Evolutionary conservation across 2,113 vertebrate species (phyloP).

Genomic region (Saccopteryx bilineata): DNA sequence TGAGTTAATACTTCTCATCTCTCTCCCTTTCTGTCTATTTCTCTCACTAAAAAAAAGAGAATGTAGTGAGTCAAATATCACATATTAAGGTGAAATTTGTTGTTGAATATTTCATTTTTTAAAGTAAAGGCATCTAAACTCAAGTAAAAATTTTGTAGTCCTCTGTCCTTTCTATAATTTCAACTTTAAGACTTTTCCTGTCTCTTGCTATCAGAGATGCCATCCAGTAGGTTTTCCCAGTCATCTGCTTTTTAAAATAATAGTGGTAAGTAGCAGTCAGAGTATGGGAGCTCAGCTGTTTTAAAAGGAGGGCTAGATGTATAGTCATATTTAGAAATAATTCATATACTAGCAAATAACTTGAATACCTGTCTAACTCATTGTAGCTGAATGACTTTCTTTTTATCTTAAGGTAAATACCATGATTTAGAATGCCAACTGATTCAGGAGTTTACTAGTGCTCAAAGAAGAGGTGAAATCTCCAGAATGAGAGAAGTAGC

Average conservation of each 20-base stretch:
- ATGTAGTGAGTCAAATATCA: constrained; percentile 19
- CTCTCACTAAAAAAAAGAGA: background rate
- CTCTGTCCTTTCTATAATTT: background rate
- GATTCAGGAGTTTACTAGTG: constrained; percentile 98
- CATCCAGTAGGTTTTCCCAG: background rate
- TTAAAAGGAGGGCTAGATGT: constrained; percentile 32
- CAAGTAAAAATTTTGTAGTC: background rate
- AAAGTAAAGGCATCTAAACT: background rate
- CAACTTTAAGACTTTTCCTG: background rate
- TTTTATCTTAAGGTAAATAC: constrained; percentile 94
- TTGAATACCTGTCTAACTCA: background rate
- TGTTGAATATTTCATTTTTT: background rate
- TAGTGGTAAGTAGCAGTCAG: background rate
- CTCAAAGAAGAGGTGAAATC: constrained; percentile 96
- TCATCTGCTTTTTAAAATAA: constrained; percentile 44
- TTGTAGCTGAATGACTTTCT: constrained; percentile 52
- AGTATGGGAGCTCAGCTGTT: background rate
- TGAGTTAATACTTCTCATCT: too few species aligned
- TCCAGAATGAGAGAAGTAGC: constrained; percentile 98
- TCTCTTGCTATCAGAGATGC: constrained; percentile 38
- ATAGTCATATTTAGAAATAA: constrained; percentile 60
- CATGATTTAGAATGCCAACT: constrained; percentile 99
- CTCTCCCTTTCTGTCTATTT: too few species aligned
- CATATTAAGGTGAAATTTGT: constrained; percentile 1
- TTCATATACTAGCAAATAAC: background rate